Percentiles rank a stretch among this genome's conserved stretches.
Conservation (phyloP, 2,797 vertebrate genomes). For the Limosa lapponica region DNA sequence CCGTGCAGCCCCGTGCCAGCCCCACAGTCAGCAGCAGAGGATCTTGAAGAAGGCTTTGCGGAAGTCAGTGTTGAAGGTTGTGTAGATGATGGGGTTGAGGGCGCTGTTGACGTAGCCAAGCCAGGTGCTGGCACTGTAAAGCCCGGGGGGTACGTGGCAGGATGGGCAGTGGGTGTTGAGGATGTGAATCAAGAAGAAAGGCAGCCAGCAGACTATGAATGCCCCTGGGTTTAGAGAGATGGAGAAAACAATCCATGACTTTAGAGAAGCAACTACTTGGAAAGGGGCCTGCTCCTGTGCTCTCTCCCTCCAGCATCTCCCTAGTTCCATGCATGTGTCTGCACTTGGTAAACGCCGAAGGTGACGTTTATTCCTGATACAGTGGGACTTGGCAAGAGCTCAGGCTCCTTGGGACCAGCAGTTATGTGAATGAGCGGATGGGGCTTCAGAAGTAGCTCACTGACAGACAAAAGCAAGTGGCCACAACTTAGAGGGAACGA, state of each 20-base stretch:
- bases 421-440: neutral
- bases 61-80: constrained; percentile 94
- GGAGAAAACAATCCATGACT: neutral
- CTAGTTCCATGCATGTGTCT: neutral
- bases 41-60: constrained; percentile 95
- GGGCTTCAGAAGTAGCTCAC: neutral
- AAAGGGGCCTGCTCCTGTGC: neutral
- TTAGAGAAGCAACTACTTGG: neutral
- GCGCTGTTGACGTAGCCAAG: constrained; percentile 94
- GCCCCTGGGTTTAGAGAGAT: constrained; percentile 81
- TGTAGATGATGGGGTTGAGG: constrained; percentile 94
- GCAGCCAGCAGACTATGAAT: constrained; percentile 96
- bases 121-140: constrained; percentile 94
- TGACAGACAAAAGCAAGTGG: neutral
- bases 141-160: constrained; percentile 85
- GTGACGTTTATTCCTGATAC: neutral
- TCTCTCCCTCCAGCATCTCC: neutral
- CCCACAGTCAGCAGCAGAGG: constrained; percentile 84
- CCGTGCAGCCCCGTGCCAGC: accelerated
- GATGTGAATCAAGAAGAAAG: constrained; percentile 95
- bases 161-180: constrained; percentile 91
- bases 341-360: neutral
- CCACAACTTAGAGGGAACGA: neutral
- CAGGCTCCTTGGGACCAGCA: neutral
- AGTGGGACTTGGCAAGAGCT: neutral